Evolutionary conservation across 37 sponge, comb jelly and placozoan genomes (phyloP).

Genomic region (Eunapius fragilis): DNA sequence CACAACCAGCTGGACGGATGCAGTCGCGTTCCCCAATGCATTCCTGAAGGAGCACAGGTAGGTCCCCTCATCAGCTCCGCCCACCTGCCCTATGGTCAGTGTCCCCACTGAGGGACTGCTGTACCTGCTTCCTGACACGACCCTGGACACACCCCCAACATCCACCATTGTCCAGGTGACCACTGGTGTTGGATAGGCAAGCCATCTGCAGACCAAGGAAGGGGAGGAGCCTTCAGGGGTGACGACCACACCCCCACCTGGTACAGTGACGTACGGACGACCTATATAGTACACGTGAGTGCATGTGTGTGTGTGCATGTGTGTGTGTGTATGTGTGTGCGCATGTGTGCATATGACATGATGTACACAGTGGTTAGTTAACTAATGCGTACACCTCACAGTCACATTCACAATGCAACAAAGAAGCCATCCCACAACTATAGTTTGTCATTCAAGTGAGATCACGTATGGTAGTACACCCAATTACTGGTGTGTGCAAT

Average conservation of each 20-base stretch:
- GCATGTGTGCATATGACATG: not conserved
- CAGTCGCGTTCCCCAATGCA: not conserved
- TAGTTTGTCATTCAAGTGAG: too few species aligned
- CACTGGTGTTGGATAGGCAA: not conserved
- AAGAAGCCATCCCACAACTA: too few species aligned
- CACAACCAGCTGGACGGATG: not conserved
- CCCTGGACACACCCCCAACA: not conserved
- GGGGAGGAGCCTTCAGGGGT: not conserved
- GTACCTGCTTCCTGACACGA: not conserved
- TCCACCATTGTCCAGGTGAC: not conserved
- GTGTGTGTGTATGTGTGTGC: not conserved
- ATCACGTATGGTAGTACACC: too few species aligned
- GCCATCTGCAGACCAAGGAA: not conserved
- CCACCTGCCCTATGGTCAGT: not conserved
- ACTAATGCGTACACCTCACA: too few species aligned
- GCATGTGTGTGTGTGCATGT: not conserved
- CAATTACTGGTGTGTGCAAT: too few species aligned
- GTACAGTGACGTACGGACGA: not conserved
- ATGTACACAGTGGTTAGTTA: too few species aligned
- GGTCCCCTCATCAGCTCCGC: not conserved
- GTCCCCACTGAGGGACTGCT: not conserved
- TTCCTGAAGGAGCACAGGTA: not conserved
- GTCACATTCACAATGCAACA: too few species aligned
- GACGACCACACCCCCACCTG: not conserved
- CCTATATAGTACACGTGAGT: not conserved